Percentiles rank a stretch among this genome's conserved stretches.
These are phyloP conservation scores for Limonius californicus DNA, from an alignment of 1,140 invertebrate genomes.

Conservation along the genomic window DNA sequence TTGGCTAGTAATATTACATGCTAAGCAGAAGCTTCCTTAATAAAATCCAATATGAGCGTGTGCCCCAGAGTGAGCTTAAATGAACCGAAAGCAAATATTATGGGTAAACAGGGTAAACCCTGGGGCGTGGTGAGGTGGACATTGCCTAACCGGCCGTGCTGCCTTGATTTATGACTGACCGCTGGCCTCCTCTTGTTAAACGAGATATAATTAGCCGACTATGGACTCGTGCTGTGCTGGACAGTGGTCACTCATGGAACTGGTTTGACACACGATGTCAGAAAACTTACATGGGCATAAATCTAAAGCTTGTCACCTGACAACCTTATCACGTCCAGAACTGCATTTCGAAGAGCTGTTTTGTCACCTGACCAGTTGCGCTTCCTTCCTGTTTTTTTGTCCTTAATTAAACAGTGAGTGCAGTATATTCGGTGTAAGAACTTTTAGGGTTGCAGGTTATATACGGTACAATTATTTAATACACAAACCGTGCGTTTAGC, in stretches of 20 bases:
- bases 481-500: no score
- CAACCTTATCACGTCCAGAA: no score
- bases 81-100: slow-evolving; percentile 41
- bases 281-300: neutral
- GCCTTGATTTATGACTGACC: slow-evolving; percentile 39
- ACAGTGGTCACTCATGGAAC: slow-evolving; percentile 26
- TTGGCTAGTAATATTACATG: neutral
- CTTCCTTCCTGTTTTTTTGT: no score
- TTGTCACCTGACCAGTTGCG: no score
- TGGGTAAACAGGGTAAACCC: slow-evolving; percentile 40
- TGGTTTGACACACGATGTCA: slow-evolving; percentile 3
- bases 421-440: no score
- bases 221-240: slow-evolving; percentile 45
- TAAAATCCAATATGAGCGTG: slow-evolving; percentile 12
- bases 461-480: no score
- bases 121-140: slow-evolving; percentile 36
- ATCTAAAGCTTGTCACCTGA: neutral
- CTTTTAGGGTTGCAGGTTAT: no score
- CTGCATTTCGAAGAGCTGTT: no score
- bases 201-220: slow-evolving; percentile 32
- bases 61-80: slow-evolving; percentile 8
- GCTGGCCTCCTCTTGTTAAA: slow-evolving; percentile 29
- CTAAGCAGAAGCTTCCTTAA: neutral
- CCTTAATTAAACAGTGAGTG: no score
- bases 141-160: slow-evolving; percentile 25